Conservation (phyloP, 2,888 invertebrate species). For the Volucella zonaria region DNA sequence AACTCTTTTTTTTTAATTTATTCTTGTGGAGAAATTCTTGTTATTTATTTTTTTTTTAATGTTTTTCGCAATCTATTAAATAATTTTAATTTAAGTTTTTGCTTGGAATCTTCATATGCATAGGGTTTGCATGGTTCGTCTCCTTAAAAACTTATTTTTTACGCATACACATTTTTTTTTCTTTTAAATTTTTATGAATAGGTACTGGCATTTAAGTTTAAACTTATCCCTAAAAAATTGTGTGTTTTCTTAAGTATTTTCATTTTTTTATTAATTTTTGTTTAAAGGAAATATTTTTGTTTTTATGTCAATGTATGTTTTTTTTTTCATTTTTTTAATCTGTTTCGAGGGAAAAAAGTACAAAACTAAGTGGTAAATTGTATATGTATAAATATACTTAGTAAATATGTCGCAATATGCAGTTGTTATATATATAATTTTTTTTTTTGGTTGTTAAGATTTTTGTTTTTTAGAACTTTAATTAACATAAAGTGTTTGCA, state of each 20-base stretch:
- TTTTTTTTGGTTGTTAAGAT: slow-evolving; percentile 60
- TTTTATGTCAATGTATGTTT: slow-evolving; percentile 60
- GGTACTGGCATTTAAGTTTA: slow-evolving; percentile 73
- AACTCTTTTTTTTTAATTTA: slow-evolving; percentile 62
- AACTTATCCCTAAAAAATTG: slow-evolving; percentile 64
- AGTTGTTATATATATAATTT: slow-evolving; percentile 68
- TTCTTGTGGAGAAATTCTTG: slow-evolving; percentile 25
- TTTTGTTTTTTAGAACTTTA: slow-evolving; percentile 73
- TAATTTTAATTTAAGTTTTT: slow-evolving; percentile 1
- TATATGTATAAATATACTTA: slow-evolving; percentile 72
- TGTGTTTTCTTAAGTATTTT: slow-evolving; percentile 74
- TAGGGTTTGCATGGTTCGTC: slow-evolving; percentile 48
- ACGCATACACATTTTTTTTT: slow-evolving; percentile 50
- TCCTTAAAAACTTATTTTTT: slow-evolving; percentile 61
- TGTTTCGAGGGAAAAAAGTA: slow-evolving; percentile 71
- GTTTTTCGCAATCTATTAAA: background rate
- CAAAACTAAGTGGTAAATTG: slow-evolving; percentile 73
- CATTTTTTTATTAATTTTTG: slow-evolving; percentile 54
- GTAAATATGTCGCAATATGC: slow-evolving; percentile 73
- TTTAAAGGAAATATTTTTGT: slow-evolving; percentile 66
- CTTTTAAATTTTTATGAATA: slow-evolving; percentile 67
- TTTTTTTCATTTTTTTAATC: slow-evolving; percentile 51
- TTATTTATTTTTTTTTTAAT: slow-evolving; percentile 19
- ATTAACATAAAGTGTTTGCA: slow-evolving; percentile 66
- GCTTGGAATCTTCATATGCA: slow-evolving; percentile 67